These are phyloP conservation scores for Drosophila novamexicana DNA, from an alignment of 1,140 invertebrate genomes.

Conservation along the genomic window DNA sequence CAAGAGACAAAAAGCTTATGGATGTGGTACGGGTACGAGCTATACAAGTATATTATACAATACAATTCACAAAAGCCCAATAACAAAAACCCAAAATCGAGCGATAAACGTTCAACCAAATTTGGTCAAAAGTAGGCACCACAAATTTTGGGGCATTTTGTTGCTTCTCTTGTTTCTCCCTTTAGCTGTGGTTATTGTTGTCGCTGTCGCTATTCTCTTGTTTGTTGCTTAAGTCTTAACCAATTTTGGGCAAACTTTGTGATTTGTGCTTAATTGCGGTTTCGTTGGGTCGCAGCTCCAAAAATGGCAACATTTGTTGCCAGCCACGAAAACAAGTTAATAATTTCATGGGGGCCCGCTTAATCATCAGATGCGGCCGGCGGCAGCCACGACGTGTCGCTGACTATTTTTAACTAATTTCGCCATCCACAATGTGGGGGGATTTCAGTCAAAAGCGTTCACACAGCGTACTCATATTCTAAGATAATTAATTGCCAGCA, in stretches of 20 bases:
- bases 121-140: slow-evolving; percentile 57
- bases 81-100: slow-evolving; percentile 25
- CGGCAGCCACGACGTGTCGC: slow-evolving; percentile 18
- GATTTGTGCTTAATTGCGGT: slow-evolving; percentile 55
- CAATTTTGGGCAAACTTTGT: slow-evolving; percentile 55
- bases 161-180: slow-evolving; percentile 36
- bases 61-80: slow-evolving; percentile 26
- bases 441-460: background rate
- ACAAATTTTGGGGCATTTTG: slow-evolving; percentile 42
- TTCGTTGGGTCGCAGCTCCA: slow-evolving; percentile 33
- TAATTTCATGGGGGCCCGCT: slow-evolving; percentile 38
- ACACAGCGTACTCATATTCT: background rate
- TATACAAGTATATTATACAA: slow-evolving; percentile 51
- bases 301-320: slow-evolving; percentile 43
- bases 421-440: slow-evolving; percentile 25
- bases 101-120: slow-evolving; percentile 38
- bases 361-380: slow-evolving; percentile 38
- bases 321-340: slow-evolving; percentile 49
- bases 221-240: slow-evolving; percentile 37
- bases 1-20: slow-evolving; percentile 50
- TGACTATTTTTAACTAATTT: slow-evolving; percentile 50
- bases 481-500: background rate
- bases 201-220: slow-evolving; percentile 30
- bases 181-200: slow-evolving; percentile 22
- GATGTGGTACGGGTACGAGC: slow-evolving; percentile 25